Conservation (phyloP, 1,140 invertebrate genomes). For the Acromyrmex charruanus region DNA sequence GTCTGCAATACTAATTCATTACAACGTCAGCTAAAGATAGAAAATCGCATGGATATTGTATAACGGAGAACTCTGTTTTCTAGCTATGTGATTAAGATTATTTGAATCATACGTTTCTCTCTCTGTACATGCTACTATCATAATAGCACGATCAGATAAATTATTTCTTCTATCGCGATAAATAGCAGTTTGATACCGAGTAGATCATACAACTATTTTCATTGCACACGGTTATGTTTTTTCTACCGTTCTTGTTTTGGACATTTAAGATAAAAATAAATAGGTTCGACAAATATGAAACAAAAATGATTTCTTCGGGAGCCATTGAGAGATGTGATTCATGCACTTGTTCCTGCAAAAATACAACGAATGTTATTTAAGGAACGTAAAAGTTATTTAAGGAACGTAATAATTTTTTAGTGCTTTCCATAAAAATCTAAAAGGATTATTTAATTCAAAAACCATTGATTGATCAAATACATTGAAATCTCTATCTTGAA, state of each 20-base stretch:
- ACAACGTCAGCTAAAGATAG: constrained; percentile 50
- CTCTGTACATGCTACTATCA: neutral
- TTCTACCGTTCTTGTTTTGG: neutral
- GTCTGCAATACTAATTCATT: constrained; percentile 56
- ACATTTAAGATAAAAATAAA: constrained; percentile 34
- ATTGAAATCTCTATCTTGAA: neutral
- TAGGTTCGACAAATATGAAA: neutral
- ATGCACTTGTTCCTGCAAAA: neutral
- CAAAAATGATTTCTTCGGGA: neutral
- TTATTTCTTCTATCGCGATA: constrained; percentile 12
- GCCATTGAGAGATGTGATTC: neutral
- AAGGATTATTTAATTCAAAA: neutral
- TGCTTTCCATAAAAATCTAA: neutral
- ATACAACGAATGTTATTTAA: neutral
- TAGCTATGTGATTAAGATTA: constrained; percentile 51
- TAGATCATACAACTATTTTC: constrained; percentile 31
- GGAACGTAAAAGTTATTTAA: neutral
- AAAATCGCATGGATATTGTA: constrained; percentile 60
- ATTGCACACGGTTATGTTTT: neutral
- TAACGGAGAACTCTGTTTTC: constrained; percentile 21
- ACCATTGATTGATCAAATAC: neutral
- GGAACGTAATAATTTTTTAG: neutral
- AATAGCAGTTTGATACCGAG: constrained; percentile 34
- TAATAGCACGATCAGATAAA: neutral
- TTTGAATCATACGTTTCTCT: constrained; percentile 4